Evolutionary conservation across 2,888 invertebrate species (phyloP).

Genomic region (Latrodectus elegans): DNA sequence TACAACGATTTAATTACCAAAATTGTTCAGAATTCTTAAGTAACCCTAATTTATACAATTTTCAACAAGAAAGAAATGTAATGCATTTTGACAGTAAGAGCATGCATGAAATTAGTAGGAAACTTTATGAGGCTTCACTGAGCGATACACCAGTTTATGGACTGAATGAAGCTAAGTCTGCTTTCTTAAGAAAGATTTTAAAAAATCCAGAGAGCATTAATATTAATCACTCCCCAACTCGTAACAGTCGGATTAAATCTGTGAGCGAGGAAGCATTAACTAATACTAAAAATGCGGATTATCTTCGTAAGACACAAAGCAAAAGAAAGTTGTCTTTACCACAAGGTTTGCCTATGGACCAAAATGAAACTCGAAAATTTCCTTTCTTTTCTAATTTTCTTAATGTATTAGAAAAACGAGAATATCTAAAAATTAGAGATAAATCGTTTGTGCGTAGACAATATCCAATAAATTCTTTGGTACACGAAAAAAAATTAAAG

Average conservation of each 20-base stretch:
- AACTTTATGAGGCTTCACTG: background rate
- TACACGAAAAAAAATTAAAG: slow-evolving; percentile 18
- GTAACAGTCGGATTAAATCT: slow-evolving; percentile 18
- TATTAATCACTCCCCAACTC: background rate
- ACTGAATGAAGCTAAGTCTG: background rate
- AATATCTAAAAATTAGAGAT: background rate
- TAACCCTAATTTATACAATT: slow-evolving; percentile 37
- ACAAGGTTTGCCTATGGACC: background rate
- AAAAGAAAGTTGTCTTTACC: slow-evolving; percentile 19
- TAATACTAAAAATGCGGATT: background rate
- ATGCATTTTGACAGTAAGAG: slow-evolving; percentile 13
- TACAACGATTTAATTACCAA: background rate
- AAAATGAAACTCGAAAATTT: slow-evolving; percentile 5
- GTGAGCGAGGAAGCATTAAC: background rate
- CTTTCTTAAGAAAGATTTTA: slow-evolving; percentile 16
- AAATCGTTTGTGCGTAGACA: background rate
- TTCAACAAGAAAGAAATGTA: background rate
- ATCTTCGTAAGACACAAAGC: background rate
- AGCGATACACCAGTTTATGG: background rate
- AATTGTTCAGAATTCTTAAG: slow-evolving; percentile 24
- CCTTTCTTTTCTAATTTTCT: slow-evolving; percentile 37
- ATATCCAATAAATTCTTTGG: slow-evolving; percentile 4
- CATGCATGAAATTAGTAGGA: slow-evolving; percentile 6
- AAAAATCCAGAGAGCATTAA: background rate
- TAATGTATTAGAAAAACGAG: slow-evolving; percentile 41